A percentile compares a stretch with the other conserved stretches of the same genome.
These are phyloP conservation scores for Seriola dumerili DNA, from an alignment of 2,113 vertebrate species.

Conservation along the genomic window DNA sequence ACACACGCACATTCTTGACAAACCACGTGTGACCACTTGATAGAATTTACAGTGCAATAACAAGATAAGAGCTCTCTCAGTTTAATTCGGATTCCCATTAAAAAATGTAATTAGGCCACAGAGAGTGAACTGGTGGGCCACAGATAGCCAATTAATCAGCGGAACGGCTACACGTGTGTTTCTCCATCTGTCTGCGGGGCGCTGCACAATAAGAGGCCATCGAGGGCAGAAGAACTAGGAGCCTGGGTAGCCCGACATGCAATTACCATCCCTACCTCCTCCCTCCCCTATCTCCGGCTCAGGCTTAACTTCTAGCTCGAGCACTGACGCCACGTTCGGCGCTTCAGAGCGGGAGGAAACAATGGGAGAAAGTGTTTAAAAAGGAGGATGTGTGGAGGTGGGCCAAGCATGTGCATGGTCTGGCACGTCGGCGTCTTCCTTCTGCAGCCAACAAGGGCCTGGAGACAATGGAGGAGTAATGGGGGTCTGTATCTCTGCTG, in stretches of 20 bases:
- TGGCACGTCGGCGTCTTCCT: not conserved
- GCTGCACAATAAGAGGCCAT: constrained; percentile 28
- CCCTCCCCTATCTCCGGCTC: constrained; percentile 7
- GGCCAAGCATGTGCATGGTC: not conserved
- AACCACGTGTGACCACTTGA: constrained; percentile 49
- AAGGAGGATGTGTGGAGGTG: constrained; percentile 5
- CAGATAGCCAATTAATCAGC: constrained; percentile 60
- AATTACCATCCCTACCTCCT: constrained; percentile 14
- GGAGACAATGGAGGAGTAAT: constrained; percentile 41
- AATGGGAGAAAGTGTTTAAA: constrained; percentile 20
- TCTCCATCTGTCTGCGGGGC: not conserved
- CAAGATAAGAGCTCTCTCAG: constrained; percentile 56
- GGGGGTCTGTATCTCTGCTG: constrained; percentile 24
- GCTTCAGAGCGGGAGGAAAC: not conserved
- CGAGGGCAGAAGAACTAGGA: not conserved
- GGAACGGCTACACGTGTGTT: constrained; percentile 9
- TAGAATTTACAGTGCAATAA: constrained; percentile 57
- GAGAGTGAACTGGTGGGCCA: constrained; percentile 32
- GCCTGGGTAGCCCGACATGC: constrained; percentile 1
- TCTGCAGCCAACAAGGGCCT: constrained; percentile 26
- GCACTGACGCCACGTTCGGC: not conserved
- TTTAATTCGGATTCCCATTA: constrained; percentile 72
- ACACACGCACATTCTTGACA: constrained; percentile 16
- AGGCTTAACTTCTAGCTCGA: constrained; percentile 31
- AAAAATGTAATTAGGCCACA: constrained; percentile 49